These are phyloP conservation scores for Hypotaenidia philippensis DNA, from an alignment of 2,797 vertebrate species.

Conservation along the genomic window DNA sequence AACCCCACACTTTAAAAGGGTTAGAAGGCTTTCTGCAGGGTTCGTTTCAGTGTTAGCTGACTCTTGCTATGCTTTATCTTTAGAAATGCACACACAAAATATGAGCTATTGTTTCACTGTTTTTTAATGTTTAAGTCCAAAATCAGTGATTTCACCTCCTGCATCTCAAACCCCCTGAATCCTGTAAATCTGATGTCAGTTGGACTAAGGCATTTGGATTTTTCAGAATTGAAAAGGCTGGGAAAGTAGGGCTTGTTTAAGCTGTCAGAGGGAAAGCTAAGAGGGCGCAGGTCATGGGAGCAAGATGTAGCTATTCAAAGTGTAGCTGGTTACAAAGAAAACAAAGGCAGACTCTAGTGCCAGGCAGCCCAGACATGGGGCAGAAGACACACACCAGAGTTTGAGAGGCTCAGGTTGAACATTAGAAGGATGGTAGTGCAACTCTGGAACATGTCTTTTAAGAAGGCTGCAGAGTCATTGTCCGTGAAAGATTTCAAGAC, in stretches of 20 bases:
- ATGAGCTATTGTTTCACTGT: fast-evolving
- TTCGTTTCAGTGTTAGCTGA: neutral
- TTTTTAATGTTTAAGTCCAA: neutral
- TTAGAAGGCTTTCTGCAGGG: neutral
- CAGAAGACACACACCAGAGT: neutral
- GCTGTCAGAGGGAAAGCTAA: neutral
- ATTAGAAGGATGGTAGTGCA: neutral
- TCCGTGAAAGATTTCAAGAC: neutral
- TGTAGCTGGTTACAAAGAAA: neutral
- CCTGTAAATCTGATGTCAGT: neutral
- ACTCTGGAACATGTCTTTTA: fast-evolving
- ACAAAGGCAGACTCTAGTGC: neutral
- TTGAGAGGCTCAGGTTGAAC: neutral
- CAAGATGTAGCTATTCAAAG: neutral
- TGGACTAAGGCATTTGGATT: neutral
- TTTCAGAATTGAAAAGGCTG: neutral
- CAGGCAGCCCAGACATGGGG: neutral
- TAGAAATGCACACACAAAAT: neutral
- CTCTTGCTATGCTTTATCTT: neutral
- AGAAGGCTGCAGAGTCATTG: neutral
- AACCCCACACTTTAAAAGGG: neutral
- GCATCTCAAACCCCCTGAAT: neutral
- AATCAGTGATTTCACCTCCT: neutral
- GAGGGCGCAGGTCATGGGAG: fast-evolving
- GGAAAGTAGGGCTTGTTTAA: neutral